Conservation (phyloP, 2,113 vertebrate genomes). For the Chaetops frenatus region DNA sequence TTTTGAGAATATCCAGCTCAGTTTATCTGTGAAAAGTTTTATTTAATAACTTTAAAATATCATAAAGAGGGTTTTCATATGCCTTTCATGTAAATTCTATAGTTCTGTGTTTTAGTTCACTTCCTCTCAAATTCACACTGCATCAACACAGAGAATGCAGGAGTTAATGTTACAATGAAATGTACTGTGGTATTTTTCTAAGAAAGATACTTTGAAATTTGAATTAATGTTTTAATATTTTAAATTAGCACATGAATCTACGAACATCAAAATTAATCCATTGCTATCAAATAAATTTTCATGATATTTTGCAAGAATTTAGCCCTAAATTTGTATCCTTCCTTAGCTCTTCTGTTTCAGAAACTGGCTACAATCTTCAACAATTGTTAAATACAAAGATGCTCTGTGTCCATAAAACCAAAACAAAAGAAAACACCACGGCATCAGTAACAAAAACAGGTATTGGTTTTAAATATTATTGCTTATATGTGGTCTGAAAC, state of each 20-base stretch:
- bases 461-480: background rate
- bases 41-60: background rate
- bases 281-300: background rate
- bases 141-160: background rate
- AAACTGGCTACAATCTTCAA: background rate
- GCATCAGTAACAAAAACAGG: background rate
- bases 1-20: background rate
- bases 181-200: background rate
- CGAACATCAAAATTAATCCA: background rate
- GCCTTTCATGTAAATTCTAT: background rate
- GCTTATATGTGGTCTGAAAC: background rate
- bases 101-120: background rate
- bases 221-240: background rate
- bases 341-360: background rate
- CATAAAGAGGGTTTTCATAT: background rate
- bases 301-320: background rate
- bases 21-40: background rate
- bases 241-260: background rate
- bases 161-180: background rate
- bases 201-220: background rate
- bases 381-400: background rate
- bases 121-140: background rate
- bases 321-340: background rate
- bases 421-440: rapidly evolving
- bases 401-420: background rate